Conservation (phyloP, 2,888 invertebrate species). For the Drosophila rellima region DNA sequence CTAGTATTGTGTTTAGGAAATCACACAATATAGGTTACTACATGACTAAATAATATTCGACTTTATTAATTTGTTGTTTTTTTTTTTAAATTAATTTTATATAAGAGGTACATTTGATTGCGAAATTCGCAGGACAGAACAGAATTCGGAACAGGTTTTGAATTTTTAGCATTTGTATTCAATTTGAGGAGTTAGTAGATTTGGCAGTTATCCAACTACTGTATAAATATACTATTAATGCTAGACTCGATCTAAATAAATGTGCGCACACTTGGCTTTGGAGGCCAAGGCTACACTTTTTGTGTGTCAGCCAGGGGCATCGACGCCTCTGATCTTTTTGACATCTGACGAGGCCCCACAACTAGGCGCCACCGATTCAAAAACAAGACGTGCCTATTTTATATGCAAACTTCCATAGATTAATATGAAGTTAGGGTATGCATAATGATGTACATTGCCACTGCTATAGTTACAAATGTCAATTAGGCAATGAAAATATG, state of each 20-base stretch:
- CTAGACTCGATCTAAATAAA: slow-evolving; percentile 25
- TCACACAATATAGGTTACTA: slow-evolving; percentile 31
- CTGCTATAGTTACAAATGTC: slow-evolving; percentile 33
- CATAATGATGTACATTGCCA: slow-evolving; percentile 41
- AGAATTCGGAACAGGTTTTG: background rate
- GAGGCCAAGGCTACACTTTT: slow-evolving; percentile 70
- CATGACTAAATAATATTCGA: slow-evolving; percentile 23
- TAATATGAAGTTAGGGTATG: slow-evolving; percentile 16
- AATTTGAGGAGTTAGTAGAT: background rate
- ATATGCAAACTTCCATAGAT: background rate
- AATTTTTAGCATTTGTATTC: slow-evolving; percentile 14
- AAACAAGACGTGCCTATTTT: slow-evolving; percentile 10
- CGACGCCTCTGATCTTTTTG: slow-evolving; percentile 61
- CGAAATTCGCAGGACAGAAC: too few species aligned
- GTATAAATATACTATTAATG: background rate
- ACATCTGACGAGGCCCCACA: slow-evolving; percentile 60
- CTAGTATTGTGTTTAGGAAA: slow-evolving; percentile 48
- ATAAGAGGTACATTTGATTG: too few species aligned
- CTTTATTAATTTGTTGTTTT: background rate
- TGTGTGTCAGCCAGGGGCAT: slow-evolving; percentile 36
- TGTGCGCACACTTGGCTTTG: slow-evolving; percentile 52
- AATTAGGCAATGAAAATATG: slow-evolving; percentile 33
- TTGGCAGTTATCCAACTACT: slow-evolving; percentile 16
- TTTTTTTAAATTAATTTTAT: background rate
- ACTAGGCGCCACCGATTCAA: slow-evolving; percentile 50